A percentile compares a stretch with the other conserved stretches of the same genome.
phyloP scores from a whole-genome alignment of 2,113 vertebrate genomes.

The Bombycilla garrulus region DNA sequence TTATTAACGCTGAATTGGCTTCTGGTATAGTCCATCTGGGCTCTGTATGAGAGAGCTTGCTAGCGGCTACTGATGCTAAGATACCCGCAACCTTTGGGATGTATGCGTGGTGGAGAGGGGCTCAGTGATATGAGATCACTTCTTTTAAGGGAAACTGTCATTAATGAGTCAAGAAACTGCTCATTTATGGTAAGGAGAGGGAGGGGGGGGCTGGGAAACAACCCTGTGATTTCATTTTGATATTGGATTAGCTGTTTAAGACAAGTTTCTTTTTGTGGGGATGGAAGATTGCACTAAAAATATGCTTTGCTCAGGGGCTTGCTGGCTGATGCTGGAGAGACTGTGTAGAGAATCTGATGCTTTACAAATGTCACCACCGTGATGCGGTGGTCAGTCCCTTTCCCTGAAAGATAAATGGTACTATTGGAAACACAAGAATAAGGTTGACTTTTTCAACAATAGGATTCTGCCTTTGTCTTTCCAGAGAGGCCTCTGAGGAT shows the following conservation, averaged over 20 bases:
- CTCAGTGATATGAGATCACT: conserved; percentile 92
- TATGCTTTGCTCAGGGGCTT: conserved; percentile 72
- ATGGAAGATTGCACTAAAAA: conserved; percentile 73
- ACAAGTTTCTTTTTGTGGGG: conserved; percentile 78
- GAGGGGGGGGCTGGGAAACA: conserved; percentile 54
- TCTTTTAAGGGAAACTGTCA: conserved; percentile 92
- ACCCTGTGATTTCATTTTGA: conserved; percentile 78
- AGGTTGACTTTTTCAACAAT: conserved; percentile 80
- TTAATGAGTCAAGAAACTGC: conserved; percentile 94
- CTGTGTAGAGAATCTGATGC: conserved; percentile 73
- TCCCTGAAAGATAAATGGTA: conserved; percentile 74
- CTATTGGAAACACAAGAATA: conserved; percentile 76
- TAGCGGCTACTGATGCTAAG: conserved; percentile 90
- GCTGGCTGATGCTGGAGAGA: conserved; percentile 68
- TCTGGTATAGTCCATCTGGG: conserved; percentile 93
- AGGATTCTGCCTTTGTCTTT: conserved; percentile 81
- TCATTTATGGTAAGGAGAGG: conserved; percentile 94
- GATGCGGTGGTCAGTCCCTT: conserved; percentile 70
- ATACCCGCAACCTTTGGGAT: conserved; percentile 95
- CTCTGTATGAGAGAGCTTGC: conserved; percentile 83
- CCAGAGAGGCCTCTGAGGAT: conserved; percentile 76
- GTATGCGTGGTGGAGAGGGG: conserved; percentile 92
- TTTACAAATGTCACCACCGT: conserved; percentile 72
- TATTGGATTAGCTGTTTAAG: conserved; percentile 77
- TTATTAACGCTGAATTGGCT: conserved; percentile 92